Evolutionary conservation across 2,888 invertebrate species (phyloP), one percentile per base, ranked within the genome.

Genomic region (Thereva unica): DNA sequence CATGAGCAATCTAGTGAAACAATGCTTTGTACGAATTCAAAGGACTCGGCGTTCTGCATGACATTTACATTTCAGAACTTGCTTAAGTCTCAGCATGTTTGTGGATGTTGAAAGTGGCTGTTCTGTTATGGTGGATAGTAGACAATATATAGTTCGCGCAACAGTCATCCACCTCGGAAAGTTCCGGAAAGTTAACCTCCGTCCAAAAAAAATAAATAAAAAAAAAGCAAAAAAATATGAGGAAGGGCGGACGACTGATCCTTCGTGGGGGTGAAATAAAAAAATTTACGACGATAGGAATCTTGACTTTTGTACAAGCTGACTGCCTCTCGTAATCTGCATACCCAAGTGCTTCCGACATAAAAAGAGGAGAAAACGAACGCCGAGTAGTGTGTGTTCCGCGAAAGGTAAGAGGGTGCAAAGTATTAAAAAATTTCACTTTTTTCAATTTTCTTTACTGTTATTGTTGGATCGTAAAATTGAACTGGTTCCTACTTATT

Each of bases 391-490:
- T 23, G 23, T 23, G 23, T 23, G 23, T 23, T 23, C 56, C 23
- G 8, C 9, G 35, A 7, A 10, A 42, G 35, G 56, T 42, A 57
- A 45, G 35, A 45, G 45, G 56, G 56, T 57, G 56, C 44, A 45
- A 57, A 44, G 45, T 57, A 57, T 57, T 57, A 57, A 57, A 57
- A 42, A 57, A 44, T 57, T 57, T 57, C 56, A 44, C 35, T 57
- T 57, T 23, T 57, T 57, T 44, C 56, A 57, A 57, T 57, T 57
- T 44, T 45, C 56, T 57, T 55, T 41, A 41, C 41, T 55, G 42
- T 38, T 55, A 55, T 55, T 55, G 42, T 41, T 57, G 35, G 34
- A 8, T 57, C 56, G 45, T 57, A 57, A 57, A 57, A 35, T 57
- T 9, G 44, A 10, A 12, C 45, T 42, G 44, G 23, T 23, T 57